Evolutionary conservation across 2,888 invertebrate genomes (phyloP).

Genomic region (Eledona agricola): DNA sequence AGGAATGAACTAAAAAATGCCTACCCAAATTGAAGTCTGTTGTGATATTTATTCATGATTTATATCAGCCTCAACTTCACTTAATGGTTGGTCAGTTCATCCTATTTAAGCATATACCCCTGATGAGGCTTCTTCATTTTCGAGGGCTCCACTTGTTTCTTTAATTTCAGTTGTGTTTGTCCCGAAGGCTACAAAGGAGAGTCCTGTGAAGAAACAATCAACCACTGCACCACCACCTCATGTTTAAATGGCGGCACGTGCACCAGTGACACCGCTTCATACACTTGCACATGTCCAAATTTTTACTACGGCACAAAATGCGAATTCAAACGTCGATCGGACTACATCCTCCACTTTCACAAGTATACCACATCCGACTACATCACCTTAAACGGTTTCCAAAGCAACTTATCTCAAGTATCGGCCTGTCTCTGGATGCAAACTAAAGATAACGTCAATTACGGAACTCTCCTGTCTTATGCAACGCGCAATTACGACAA

Average conservation of each 20-base stretch:
- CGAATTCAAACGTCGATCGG: constrained; percentile 62
- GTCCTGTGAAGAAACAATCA: constrained; percentile 62
- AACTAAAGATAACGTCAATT: constrained; percentile 70
- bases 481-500: constrained; percentile 70
- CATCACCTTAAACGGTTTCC: constrained; percentile 64
- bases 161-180: constrained; percentile 68
- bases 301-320: constrained; percentile 65
- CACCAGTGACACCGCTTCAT: constrained; percentile 52
- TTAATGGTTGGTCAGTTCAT: no score
- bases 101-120: no score
- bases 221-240: constrained; percentile 63
- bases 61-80: no score
- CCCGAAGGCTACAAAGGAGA: constrained; percentile 65
- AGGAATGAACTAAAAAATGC: no score
- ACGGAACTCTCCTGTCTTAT: constrained; percentile 75
- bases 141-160: no score
- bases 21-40: no score
- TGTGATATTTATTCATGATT: no score
- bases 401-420: constrained; percentile 63
- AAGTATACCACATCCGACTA: constrained; percentile 69
- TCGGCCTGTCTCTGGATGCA: constrained; percentile 73
- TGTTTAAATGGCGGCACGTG: constrained; percentile 62
- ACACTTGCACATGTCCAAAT: constrained; percentile 64
- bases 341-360: constrained; percentile 68
- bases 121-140: no score